phyloP scores from a whole-genome alignment of 2,113 vertebrate species.

The Elgaria multicarinata region DNA sequence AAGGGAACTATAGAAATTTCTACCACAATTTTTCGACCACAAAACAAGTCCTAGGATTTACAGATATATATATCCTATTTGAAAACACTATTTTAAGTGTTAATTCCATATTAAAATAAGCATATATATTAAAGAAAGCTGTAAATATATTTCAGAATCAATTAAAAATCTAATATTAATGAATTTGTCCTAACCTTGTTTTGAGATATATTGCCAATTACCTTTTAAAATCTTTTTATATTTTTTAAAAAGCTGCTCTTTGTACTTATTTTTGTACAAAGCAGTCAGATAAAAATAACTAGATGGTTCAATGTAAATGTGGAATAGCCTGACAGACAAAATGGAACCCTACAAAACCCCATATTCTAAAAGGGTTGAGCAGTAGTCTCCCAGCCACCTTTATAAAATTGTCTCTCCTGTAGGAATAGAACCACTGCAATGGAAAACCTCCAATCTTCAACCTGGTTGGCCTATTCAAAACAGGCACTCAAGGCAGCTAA shows the following conservation, averaged over 20 bases:
- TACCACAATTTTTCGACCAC: background rate
- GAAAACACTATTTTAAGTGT: background rate
- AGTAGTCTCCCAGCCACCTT: background rate
- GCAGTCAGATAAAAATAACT: background rate
- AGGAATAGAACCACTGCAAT: background rate
- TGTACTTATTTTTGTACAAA: background rate
- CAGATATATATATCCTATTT: background rate
- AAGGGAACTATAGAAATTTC: background rate
- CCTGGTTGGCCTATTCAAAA: background rate
- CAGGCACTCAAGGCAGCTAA: too few relatives aligned
- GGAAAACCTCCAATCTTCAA: background rate
- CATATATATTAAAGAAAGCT: background rate
- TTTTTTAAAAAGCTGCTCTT: background rate
- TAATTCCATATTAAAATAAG: background rate
- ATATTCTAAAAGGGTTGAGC: background rate
- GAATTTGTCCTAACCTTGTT: background rate
- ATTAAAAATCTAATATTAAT: background rate
- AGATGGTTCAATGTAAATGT: background rate
- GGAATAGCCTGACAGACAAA: background rate
- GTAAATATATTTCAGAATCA: background rate
- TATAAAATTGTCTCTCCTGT: background rate
- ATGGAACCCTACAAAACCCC: background rate
- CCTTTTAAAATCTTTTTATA: background rate
- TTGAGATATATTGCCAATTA: background rate
- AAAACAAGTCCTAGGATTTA: background rate